Evolutionary conservation across 2,113 vertebrate genomes (phyloP).

Genomic region (Pelvicachromis taeniatus): DNA sequence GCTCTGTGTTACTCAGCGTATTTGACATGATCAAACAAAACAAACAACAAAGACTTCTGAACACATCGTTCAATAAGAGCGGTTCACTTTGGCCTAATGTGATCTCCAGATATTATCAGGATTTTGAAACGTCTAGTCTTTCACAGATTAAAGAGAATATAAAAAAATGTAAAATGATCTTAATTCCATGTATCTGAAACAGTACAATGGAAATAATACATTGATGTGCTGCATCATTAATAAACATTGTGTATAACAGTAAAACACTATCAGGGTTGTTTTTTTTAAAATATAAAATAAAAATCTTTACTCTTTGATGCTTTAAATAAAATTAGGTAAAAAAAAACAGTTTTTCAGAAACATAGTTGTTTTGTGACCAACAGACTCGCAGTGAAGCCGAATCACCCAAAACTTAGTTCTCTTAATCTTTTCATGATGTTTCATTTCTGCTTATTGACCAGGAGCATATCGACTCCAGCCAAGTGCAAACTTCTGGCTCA

Average conservation of each 20-base stretch:
- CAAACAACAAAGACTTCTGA: background rate
- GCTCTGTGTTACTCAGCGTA: background rate
- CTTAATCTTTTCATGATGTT: background rate
- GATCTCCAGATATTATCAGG: background rate
- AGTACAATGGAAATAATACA: background rate
- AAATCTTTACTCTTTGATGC: background rate
- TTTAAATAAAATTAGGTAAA: background rate
- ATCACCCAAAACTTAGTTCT: background rate
- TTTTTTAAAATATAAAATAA: background rate
- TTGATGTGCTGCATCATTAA: too few species aligned
- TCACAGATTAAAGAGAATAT: background rate
- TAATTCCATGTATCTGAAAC: background rate
- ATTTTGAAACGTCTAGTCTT: background rate
- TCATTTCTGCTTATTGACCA: background rate
- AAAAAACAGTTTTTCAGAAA: background rate
- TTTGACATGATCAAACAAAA: background rate
- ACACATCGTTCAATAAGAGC: background rate
- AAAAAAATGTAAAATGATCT: background rate
- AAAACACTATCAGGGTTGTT: background rate
- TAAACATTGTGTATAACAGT: background rate
- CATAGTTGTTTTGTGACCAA: background rate
- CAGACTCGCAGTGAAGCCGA: background rate
- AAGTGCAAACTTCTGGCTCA: background rate
- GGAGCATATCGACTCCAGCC: background rate
- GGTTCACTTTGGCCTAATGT: too few species aligned